phyloP scores from a whole-genome alignment of 2,888 invertebrate species.

The Rhamphomyia laevipes region DNA sequence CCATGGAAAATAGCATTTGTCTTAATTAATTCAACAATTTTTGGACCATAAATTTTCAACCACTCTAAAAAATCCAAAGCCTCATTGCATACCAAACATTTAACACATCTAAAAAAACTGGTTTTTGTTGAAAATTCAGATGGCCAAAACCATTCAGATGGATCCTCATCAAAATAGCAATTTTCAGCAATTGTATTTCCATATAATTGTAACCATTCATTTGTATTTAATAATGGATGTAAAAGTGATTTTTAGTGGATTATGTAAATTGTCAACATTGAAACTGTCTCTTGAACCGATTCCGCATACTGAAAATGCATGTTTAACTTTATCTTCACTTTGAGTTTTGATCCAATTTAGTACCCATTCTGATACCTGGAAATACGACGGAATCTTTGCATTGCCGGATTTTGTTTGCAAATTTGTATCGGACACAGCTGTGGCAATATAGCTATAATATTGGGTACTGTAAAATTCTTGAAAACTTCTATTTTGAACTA shows the following conservation, averaged over 20 bases:
- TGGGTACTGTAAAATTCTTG: background rate
- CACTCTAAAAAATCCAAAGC: background rate
- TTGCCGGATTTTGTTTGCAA: background rate
- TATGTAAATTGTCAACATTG: background rate
- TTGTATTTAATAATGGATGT: background rate
- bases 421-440: background rate
- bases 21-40: background rate
- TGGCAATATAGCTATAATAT: background rate
- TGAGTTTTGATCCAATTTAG: constrained; percentile 1
- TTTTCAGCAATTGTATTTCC: background rate
- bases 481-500: background rate
- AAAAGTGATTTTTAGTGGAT: background rate
- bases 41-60: background rate
- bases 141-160: background rate
- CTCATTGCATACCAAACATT: background rate
- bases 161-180: constrained; percentile 1
- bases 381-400: background rate
- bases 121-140: background rate
- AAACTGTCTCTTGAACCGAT: background rate
- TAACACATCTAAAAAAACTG: background rate
- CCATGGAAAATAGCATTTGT: background rate
- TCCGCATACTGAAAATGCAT: background rate
- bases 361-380: background rate
- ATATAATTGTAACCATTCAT: background rate
- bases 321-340: too few relatives aligned